Base-by-base conservation (phyloP, 2,888 invertebrate genomes). In the Keiferia lycopersicella region DNA sequence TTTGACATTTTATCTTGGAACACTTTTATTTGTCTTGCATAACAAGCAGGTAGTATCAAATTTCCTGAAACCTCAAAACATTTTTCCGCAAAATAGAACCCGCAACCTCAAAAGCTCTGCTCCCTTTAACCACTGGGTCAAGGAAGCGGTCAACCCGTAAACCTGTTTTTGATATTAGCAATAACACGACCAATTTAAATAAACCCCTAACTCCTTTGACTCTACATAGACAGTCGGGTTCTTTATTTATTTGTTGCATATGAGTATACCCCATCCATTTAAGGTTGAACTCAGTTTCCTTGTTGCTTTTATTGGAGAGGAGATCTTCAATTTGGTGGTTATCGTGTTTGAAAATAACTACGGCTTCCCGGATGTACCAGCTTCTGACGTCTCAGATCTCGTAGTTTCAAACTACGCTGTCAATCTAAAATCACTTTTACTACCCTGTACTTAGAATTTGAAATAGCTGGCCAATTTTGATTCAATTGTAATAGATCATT, bases 321-420 rank as follows among this genome's bases (percentile, higher is more conserved):
- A 26, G 59, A n/a, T 39, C 45, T 41, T 59, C 14, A 3, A 16
- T 58, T 73, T 75, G 78, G 79, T 68, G 71, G 65, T 34, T 45
- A 67, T 11, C 38, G 64, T 70, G 67, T 79, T 81, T 85, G 75
- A 79, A 87, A 87, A 88, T 87, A 87, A 85, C 86, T 80, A 73
- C 82, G 76, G 84, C 87, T 88, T 90, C 89, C 89, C 89, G 89
- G 88, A 90, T 89, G 87, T 86, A 67, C 61, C 26, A 26, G 10
- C 14, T 71, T 75, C 76, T 86, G 85, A 87, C 89, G 88, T 89
- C 88, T 87, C 71, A 68, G 79, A 88, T 86, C 86, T 88, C 81
- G 76, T 78, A 78, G 69, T 81, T 82, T 83, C 81, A 83, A 82
- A 79, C 79, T 76, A 79, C 82, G 80, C 69, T 75, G 76, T 72